These are phyloP conservation scores for Copidosoma aretas DNA, from an alignment of 2,888 invertebrate genomes.

Conservation along the genomic window DNA sequence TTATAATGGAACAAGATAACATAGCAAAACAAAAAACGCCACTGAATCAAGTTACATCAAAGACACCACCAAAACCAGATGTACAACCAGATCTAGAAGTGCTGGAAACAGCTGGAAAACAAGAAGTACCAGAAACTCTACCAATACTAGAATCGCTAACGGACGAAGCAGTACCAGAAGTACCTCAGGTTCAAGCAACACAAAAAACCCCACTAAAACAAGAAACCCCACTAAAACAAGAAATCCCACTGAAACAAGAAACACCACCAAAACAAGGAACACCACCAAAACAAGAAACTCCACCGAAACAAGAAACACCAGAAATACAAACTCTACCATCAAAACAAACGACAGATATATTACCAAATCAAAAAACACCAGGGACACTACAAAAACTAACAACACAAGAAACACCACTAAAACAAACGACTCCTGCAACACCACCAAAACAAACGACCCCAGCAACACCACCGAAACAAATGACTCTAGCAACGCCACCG, in stretches of 20 bases:
- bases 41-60: neutral
- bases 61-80: neutral
- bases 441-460: neutral
- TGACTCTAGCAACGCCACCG: neutral
- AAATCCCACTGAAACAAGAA: too few relatives aligned
- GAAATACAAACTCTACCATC: neutral
- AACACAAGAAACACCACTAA: neutral
- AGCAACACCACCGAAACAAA: neutral
- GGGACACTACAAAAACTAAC: neutral
- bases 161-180: neutral
- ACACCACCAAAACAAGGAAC: too few relatives aligned
- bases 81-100: neutral
- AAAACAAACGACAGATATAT: neutral
- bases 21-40: too few relatives aligned
- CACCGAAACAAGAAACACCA: constrained; percentile 18
- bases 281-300: constrained; percentile 13
- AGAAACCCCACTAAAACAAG: too few relatives aligned
- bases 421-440: constrained; percentile 19
- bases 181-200: constrained; percentile 3
- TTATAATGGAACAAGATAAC: too few relatives aligned
- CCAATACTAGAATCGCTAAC: too few relatives aligned
- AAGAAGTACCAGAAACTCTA: neutral
- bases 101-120: neutral
- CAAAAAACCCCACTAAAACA: too few relatives aligned
- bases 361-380: neutral